Base-by-base conservation (phyloP, 2,797 vertebrate genomes). In the Acrossocheilus wenchowensis region DNA sequence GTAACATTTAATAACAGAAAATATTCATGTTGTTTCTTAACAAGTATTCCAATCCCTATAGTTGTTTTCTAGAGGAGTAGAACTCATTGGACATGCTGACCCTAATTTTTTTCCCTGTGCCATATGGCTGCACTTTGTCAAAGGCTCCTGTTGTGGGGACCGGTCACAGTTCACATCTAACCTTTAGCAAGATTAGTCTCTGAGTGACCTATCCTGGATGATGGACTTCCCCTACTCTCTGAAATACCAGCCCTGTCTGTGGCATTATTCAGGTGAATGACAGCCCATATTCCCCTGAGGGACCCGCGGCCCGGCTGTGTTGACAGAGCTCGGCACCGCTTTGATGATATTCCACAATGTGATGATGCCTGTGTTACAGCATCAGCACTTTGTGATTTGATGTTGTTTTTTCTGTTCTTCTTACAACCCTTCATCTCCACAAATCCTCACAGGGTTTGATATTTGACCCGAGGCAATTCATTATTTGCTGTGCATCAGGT, bases 201-300 rank as follows among this genome's bases (percentile, higher is more conserved):
- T 89, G 52, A 73, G 88, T 93, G 93, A 95, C 93, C 92, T 91
- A 91, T 91, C 71, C 89, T 78, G 79, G 90, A 93, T 93, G 92
- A 94, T 94, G 90, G 91, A 94, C 92, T 92, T 90, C 83, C 71
- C 89, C 83, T 86, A 50, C 62, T 90, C 77, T 86, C 90, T 92
- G 92, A 94, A 94, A 95, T 94, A 94, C 91, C 92, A 91, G 83
- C 15, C 52, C 88, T 87, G 89, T 92, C 93, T 90, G 74, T 89
- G 77, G 84, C 90, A 93, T 94, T 94, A 93, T 92, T 94, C 91
- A 92, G 87, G 88, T 94, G 93, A 95, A 77, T 94, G 94, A 95
- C 93, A 93, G 93, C 89, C 87, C 88, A 89, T 91, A 91, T 92
- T 93, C 90, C 92, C 85, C 45, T 54, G 87, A 87, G 92, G 86